phyloP scores from a whole-genome alignment of 2,113 vertebrate species.

The Myotis davidii region DNA sequence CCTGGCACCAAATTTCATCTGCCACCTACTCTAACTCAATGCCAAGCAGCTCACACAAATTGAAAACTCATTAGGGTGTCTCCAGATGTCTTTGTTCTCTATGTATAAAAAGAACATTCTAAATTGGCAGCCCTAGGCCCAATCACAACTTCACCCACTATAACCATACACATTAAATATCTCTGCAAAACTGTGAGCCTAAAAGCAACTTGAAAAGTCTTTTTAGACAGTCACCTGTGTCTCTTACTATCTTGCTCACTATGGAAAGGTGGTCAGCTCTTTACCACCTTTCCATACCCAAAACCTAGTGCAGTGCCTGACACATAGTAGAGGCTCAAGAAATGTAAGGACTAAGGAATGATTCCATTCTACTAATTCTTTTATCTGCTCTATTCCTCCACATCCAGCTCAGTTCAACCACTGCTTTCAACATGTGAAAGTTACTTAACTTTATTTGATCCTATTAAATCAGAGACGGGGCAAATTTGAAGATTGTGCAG shows the following conservation, averaged over 20 bases:
- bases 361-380: background rate
- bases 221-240: background rate
- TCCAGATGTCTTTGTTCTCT: slow-evolving; percentile 40
- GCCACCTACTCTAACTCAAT: background rate
- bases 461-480: background rate
- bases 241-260: background rate
- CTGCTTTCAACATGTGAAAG: background rate
- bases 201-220: background rate
- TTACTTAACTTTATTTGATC: background rate
- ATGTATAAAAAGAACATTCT: slow-evolving; percentile 45
- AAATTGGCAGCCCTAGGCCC: background rate
- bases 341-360: background rate
- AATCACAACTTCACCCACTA: background rate
- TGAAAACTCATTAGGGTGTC: slow-evolving; percentile 55
- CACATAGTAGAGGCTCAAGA: background rate
- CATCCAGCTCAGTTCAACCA: background rate
- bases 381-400: background rate
- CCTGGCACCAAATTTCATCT: slow-evolving; percentile 24
- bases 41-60: slow-evolving; percentile 31
- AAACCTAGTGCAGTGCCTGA: background rate
- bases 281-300: background rate
- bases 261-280: background rate
- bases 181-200: slow-evolving; percentile 19
- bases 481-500: background rate
- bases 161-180: background rate